Evolutionary conservation across 2,113 vertebrate genomes (phyloP), one percentile per base, ranked within the genome.

Genomic region (Mastomys coucha): DNA sequence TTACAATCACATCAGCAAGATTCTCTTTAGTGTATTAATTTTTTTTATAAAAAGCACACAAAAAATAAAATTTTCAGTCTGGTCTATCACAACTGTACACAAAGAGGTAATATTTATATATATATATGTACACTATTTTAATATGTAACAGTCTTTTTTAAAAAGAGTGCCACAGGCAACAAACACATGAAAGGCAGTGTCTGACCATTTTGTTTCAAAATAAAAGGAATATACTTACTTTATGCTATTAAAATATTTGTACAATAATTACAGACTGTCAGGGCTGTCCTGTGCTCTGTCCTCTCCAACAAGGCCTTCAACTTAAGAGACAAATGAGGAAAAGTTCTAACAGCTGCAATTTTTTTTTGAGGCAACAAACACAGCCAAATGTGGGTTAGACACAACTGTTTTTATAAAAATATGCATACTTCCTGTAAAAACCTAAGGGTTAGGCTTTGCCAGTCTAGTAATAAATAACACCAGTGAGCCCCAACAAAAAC

Each of bases 11-110:
- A 98, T 99, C 98, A 93, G 98, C 98, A 98, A 98, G 98, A 98
- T 98, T 98, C 98, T 98, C 98, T 98, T 99, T 99, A 99, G 98
- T 99, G 99, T 99, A 98, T 99, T 99, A 99, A 98, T 99, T 98
- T 98, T 98, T 98, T 98, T 98, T 99, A 98, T 99, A 99, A 99
- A 99, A 98, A 99, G 98, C 98, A 98, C 98, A 99, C 98, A 98
- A 98, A 98, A 99, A 99, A 98, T 99, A 99, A 99, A 99, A 99
- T 98, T 98, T 98, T 98, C 98, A 97, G 98, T 98, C 98, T 98
- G 97, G 98, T 98, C 98, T 99, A 99, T 99, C 98, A 98, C 98
- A 98, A 99, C 98, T 99, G 98, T 99, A 99, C 99, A 99, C 98
- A 98, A 98, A 97, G 98, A 98, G 97, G 98, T 98, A 98, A 98